Conservation (phyloP, 2,797 vertebrate species). For the Gallirallus australis region DNA sequence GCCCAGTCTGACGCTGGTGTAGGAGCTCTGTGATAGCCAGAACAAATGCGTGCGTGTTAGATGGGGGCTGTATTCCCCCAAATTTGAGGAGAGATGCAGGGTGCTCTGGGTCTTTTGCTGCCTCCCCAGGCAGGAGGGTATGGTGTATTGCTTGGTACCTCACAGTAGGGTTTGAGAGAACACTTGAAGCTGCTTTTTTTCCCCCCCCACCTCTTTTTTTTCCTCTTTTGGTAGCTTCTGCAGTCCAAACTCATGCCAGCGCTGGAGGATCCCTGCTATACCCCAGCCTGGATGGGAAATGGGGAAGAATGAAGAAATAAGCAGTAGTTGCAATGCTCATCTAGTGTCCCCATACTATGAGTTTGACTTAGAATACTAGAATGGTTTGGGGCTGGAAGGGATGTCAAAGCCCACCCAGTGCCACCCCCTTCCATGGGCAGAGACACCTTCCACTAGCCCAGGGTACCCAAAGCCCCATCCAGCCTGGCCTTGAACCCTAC, state of each 20-base stretch:
- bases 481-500: too few species aligned
- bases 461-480: too few species aligned
- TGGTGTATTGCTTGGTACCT: background rate
- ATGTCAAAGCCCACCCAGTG: too few species aligned
- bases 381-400: too few species aligned
- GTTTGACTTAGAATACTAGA: background rate
- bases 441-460: too few species aligned
- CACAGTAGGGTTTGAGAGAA: background rate
- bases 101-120: rapidly evolving
- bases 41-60: rapidly evolving
- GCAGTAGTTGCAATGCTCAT: background rate
- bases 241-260: too few species aligned
- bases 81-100: rapidly evolving
- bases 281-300: background rate
- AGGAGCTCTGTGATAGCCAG: background rate
- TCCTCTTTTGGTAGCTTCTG: background rate
- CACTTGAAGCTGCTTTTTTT: background rate
- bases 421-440: too few species aligned
- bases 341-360: background rate
- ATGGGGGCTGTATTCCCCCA: too few species aligned
- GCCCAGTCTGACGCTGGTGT: rapidly evolving
- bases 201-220: too few species aligned
- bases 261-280: too few species aligned
- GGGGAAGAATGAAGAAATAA: background rate
- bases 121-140: background rate